These are phyloP conservation scores for Leuciscus waleckii DNA, from an alignment of 2,797 vertebrate species.

Conservation along the genomic window DNA sequence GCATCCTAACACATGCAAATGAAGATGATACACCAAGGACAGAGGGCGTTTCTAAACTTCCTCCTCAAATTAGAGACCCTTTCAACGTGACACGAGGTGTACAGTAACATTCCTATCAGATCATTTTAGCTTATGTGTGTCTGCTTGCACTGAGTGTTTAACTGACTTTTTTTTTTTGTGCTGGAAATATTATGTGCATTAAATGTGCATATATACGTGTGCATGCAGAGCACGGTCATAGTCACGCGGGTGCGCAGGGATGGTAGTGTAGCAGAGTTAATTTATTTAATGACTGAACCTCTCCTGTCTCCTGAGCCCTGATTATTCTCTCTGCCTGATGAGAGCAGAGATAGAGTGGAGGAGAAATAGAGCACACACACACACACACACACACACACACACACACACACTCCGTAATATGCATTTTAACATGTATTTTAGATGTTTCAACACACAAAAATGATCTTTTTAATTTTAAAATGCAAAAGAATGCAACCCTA, in stretches of 20 bases:
- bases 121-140: conserved; percentile 14
- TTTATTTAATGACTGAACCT: conserved; percentile 85
- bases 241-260: conserved; percentile 73
- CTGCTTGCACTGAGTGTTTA: not conserved
- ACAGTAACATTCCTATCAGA: conserved; percentile 9
- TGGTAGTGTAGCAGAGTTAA: conserved; percentile 81
- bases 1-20: conserved; percentile 55
- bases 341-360: conserved; percentile 74
- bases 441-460: no score
- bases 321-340: conserved; percentile 83
- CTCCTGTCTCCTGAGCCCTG: conserved; percentile 80
- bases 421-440: conserved; percentile 20
- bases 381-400: conserved; percentile 10
- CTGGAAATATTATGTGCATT: conserved; percentile 5
- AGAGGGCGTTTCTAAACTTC: conserved; percentile 64
- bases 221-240: conserved; percentile 75
- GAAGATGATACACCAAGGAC: conserved; percentile 53
- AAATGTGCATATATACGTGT: conserved; percentile 23
- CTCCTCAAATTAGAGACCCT: conserved; percentile 67
- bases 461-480: not conserved
- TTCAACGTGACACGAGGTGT: conserved; percentile 49
- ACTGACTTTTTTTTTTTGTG: conserved; percentile 17
- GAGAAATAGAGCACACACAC: conserved; percentile 22
- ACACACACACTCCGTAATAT: not conserved
- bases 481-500: not conserved